These are phyloP conservation scores for Euura saliciscinereae DNA, from an alignment of 1,140 invertebrate species.

Conservation along the genomic window DNA sequence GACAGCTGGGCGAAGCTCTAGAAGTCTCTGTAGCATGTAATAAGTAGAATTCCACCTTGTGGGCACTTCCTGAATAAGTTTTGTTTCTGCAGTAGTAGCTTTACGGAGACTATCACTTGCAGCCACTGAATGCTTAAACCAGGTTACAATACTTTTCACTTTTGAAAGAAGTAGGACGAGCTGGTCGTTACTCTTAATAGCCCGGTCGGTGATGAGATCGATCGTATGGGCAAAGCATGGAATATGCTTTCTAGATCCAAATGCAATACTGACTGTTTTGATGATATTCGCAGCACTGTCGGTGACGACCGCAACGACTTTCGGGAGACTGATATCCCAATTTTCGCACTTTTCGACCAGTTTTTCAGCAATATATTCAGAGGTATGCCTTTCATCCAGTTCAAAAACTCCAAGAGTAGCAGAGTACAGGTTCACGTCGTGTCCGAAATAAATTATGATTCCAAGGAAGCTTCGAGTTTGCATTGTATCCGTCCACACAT, in stretches of 20 bases:
- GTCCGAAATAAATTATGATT: slow-evolving; percentile 26
- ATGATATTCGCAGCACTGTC: slow-evolving; percentile 40
- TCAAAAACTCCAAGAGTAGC: slow-evolving; percentile 40
- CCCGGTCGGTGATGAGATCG: slow-evolving; percentile 22
- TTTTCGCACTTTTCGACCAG: slow-evolving; percentile 39
- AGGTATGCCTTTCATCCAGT: slow-evolving; percentile 42
- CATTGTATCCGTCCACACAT: slow-evolving; percentile 36
- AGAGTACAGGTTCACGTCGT: background rate
- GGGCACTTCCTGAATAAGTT: slow-evolving; percentile 37
- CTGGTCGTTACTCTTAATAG: slow-evolving; percentile 19
- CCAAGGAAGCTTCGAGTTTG: slow-evolving; percentile 33
- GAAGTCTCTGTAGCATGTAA: slow-evolving; percentile 50
- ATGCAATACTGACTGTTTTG: slow-evolving; percentile 45
- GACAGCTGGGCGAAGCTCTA: slow-evolving; percentile 38
- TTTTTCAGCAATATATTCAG: slow-evolving; percentile 40
- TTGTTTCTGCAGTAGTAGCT: slow-evolving; percentile 26
- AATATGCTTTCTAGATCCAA: slow-evolving; percentile 40
- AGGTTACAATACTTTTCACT: slow-evolving; percentile 15
- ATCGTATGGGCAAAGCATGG: slow-evolving; percentile 35
- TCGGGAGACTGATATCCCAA: slow-evolving; percentile 44
- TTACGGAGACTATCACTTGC: background rate
- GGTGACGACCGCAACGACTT: slow-evolving; percentile 39
- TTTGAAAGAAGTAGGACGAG: slow-evolving; percentile 12
- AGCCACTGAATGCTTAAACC: background rate
- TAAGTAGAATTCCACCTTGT: slow-evolving; percentile 49